Evolutionary conservation across 2,113 vertebrate genomes (phyloP).

Genomic region (Cygnus atratus): DNA sequence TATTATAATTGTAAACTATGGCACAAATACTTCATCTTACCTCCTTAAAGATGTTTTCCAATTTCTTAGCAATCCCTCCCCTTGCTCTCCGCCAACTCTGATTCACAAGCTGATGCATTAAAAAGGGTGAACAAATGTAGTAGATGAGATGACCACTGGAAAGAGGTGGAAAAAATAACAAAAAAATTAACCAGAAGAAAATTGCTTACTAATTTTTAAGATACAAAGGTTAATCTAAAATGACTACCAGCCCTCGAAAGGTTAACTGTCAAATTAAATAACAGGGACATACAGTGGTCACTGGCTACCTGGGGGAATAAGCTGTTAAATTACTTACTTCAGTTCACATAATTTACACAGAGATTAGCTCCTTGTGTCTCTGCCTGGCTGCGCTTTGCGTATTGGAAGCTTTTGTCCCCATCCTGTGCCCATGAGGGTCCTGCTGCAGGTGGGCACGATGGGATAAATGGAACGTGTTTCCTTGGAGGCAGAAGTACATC

Average conservation of each 20-base stretch:
- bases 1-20: constrained; percentile 61
- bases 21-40: constrained; percentile 62
- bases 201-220: constrained; percentile 45
- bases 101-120: neutral
- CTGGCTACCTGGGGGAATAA: constrained; percentile 59
- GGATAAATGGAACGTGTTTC: constrained; percentile 71
- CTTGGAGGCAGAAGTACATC: constrained; percentile 80
- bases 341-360: constrained; percentile 70
- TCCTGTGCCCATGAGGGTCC: constrained; percentile 19
- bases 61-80: neutral
- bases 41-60: constrained; percentile 44
- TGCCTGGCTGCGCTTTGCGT: constrained; percentile 42
- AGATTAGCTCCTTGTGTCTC: constrained; percentile 75
- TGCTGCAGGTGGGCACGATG: constrained; percentile 66
- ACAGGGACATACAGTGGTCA: constrained; percentile 35
- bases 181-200: constrained; percentile 45
- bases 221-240: constrained; percentile 59
- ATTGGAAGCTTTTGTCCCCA: constrained; percentile 56
- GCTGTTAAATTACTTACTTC: constrained; percentile 67
- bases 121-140: neutral
- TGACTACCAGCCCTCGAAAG: constrained; percentile 26
- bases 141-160: neutral
- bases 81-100: neutral
- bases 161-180: neutral
- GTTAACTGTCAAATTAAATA: constrained; percentile 59